These are phyloP conservation scores for Aspidoscelis tigris DNA, from an alignment of 2,113 vertebrate genomes.

Conservation along the genomic window DNA sequence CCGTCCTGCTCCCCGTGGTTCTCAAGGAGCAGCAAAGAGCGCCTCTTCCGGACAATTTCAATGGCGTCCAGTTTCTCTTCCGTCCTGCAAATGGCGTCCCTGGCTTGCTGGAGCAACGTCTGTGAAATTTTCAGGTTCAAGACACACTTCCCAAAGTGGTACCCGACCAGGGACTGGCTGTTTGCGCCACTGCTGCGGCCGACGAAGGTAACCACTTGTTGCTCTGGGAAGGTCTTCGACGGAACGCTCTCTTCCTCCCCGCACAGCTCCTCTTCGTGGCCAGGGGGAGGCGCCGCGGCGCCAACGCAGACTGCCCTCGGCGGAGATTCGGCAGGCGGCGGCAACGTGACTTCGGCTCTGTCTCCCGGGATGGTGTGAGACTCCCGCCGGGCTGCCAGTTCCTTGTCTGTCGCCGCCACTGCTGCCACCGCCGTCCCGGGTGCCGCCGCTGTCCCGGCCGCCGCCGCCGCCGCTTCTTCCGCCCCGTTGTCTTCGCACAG, in stretches of 20 bases:
- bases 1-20: background rate
- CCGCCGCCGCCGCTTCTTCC: constrained; percentile 26
- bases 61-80: constrained; percentile 44
- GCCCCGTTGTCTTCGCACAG: constrained; percentile 10
- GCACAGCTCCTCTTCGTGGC: constrained; percentile 1
- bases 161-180: constrained; percentile 41
- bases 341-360: background rate
- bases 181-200: background rate
- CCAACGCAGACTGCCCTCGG: constrained; percentile 20
- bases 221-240: background rate
- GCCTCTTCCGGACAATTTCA: constrained; percentile 25
- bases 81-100: constrained; percentile 30
- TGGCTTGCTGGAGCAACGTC: constrained; percentile 60
- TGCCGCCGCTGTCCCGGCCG: constrained; percentile 8
- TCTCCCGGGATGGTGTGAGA: constrained; percentile 21
- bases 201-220: constrained; percentile 15
- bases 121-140: constrained; percentile 68
- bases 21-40: constrained; percentile 1
- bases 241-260: constrained; percentile 56
- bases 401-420: background rate
- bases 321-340: background rate
- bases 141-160: constrained; percentile 65
- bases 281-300: constrained; percentile 33
- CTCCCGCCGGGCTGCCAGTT: background rate
- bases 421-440: constrained; percentile 27